Evolutionary conservation across 2,888 invertebrate genomes (phyloP).

Genomic region (Ceriagrion tenellum): DNA sequence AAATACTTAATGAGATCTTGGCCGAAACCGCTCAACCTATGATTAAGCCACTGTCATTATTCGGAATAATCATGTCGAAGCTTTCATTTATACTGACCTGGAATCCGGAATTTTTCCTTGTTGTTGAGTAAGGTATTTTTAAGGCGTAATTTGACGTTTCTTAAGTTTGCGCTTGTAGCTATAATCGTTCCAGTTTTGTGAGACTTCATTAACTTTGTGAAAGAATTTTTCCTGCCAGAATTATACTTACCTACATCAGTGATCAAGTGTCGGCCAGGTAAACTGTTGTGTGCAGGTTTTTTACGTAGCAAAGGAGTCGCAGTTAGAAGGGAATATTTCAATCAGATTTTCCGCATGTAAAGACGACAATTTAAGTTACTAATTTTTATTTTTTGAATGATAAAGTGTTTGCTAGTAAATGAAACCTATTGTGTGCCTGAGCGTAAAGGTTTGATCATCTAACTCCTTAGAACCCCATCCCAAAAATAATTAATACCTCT

Average conservation of each 20-base stretch:
- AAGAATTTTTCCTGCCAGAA: not conserved
- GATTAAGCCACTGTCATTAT: conserved; percentile 33
- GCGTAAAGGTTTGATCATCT: not conserved
- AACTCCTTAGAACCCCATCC: not conserved
- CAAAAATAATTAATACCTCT: not conserved
- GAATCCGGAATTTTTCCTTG: not conserved
- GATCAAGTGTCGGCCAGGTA: too few species aligned
- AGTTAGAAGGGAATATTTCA: too few species aligned
- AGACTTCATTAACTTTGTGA: not conserved
- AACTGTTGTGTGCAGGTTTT: not conserved
- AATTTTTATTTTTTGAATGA: too few species aligned
- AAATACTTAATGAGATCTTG: conserved; percentile 35
- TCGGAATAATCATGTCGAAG: conserved; percentile 5
- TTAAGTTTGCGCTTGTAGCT: not conserved
- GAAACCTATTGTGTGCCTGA: not conserved
- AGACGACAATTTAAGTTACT: not conserved
- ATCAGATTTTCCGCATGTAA: not conserved
- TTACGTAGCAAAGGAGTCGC: not conserved
- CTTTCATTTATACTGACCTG: conserved; percentile 1
- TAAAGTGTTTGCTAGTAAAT: not conserved
- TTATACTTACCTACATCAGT: not conserved
- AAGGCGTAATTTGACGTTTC: not conserved
- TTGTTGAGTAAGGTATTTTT: not conserved
- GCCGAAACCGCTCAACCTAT: conserved; percentile 2
- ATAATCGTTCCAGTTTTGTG: not conserved